Evolutionary conservation across 2,797 vertebrate species (phyloP), one percentile per base, ranked within the genome.

Genomic region (Thunnus albacares): DNA sequence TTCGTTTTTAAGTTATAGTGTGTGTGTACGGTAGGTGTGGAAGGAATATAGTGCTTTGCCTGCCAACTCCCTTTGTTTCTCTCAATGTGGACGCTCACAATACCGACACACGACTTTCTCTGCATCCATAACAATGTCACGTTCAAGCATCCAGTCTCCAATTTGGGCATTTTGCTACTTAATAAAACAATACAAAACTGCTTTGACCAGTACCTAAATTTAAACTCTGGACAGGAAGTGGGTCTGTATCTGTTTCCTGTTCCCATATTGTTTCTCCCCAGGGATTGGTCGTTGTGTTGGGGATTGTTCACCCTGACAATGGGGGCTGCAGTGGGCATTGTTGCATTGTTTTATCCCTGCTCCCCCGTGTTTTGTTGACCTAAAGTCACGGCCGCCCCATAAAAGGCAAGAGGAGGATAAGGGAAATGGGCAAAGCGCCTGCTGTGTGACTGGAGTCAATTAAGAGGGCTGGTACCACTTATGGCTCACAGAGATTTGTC

Each of bases 251-350:
- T 89, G 93, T 90, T 94, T 96, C 94, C 95, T 89, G 84, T 75
- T 93, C 72, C 87, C 85, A 70, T 77, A 88, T 88, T 93, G 89
- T 91, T 90, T 59, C 55, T 84, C 91, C 86, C 84, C 61, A 60
- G 87, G 86, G 90, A 93, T 38, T 67, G 84, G 68, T 73, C 30
- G 6, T 58, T 78, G 51, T 28, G 6, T 58, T 78, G 47, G 77
- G 80, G 84, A 94, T 92, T 92, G 92, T 94, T 90, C 82, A 70
- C 81, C 80, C 80, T 85, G 87, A 96, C 94, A 95, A 95, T 95
- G 87, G 84, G 33, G 22, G 77, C 80, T 67, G 78, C 68, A 13
- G 62, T 88, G 85, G 91, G 92, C 88, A 95, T 93, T 94, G 94
- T 94, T 88, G 63, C 65, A 92, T 93, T 94, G 93, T 94, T 90